phyloP scores from a whole-genome alignment of 2,888 invertebrate species.

The Polymixis lichenea region DNA sequence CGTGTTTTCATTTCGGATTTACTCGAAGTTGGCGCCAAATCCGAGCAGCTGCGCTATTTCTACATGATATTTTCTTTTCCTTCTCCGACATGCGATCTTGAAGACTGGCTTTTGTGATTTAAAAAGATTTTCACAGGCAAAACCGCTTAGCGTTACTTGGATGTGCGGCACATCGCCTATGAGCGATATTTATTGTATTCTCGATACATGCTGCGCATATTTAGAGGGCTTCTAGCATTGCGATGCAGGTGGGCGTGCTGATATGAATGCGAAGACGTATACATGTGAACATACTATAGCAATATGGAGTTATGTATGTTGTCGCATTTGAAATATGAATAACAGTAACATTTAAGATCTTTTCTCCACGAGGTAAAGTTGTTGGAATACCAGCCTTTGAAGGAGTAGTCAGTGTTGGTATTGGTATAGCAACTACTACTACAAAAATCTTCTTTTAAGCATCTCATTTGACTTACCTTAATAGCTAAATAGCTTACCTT shows the following conservation, averaged over 20 bases:
- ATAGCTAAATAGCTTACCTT: not conserved
- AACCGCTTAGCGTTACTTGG: constrained; percentile 83
- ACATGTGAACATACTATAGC: constrained; percentile 18
- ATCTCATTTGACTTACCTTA: not conserved
- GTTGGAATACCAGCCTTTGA: not conserved
- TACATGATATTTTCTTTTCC: constrained; percentile 88
- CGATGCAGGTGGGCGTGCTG: constrained; percentile 30
- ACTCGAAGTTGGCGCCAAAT: constrained; percentile 86
- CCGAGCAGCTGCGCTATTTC: constrained; percentile 86
- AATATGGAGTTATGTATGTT: constrained; percentile 5
- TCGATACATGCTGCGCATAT: constrained; percentile 53
- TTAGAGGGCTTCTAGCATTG: constrained; percentile 30
- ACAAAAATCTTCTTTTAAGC: not conserved
- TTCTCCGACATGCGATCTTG: constrained; percentile 86
- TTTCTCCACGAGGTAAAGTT: not conserved
- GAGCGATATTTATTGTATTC: constrained; percentile 71
- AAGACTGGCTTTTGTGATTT: constrained; percentile 89
- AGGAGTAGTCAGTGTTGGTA: too few relatives aligned
- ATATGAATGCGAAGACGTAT: constrained; percentile 35
- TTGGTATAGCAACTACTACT: not conserved
- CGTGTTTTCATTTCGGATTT: constrained; percentile 90
- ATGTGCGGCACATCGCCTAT: constrained; percentile 73
- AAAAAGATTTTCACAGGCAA: constrained; percentile 87
- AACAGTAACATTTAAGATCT: not conserved
- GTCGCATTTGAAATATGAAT: constrained; percentile 2